Evolutionary conservation across 2,888 invertebrate species (phyloP).

Genomic region (Drosophila prolongata): DNA sequence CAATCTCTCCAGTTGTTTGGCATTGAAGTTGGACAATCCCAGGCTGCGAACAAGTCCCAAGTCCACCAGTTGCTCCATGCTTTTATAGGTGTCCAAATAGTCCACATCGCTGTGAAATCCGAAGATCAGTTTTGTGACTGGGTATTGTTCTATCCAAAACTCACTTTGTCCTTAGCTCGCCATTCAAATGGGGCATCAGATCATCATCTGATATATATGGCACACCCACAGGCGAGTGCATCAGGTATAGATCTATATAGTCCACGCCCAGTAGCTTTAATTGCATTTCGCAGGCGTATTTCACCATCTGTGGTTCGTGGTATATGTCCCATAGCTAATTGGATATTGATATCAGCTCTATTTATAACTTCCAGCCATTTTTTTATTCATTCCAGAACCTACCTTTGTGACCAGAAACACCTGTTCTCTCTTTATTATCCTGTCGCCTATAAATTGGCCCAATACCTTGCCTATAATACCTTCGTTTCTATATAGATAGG

Average conservation of each 20-base stretch:
- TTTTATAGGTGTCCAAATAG: conserved; percentile 91
- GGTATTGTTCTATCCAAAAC: conserved; percentile 17
- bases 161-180: conserved; percentile 66
- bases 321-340: conserved; percentile 75
- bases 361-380: neutral
- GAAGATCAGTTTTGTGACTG: conserved; percentile 6
- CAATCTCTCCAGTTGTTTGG: conserved; percentile 89
- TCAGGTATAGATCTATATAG: conserved; percentile 91
- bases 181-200: conserved; percentile 61
- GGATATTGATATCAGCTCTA: conserved; percentile 1
- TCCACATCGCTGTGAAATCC: conserved; percentile 86
- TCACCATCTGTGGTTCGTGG: conserved; percentile 67
- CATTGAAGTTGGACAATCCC: conserved; percentile 94
- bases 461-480: conserved; percentile 88
- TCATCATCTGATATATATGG: conserved; percentile 78
- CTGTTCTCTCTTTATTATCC: conserved; percentile 87
- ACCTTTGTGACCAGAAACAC: conserved; percentile 87
- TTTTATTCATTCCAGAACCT: conserved; percentile 8
- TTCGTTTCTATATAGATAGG: conserved; percentile 88
- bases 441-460: conserved; percentile 86
- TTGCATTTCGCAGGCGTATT: conserved; percentile 86
- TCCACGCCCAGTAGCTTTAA: conserved; percentile 87
- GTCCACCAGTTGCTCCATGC: conserved; percentile 89
- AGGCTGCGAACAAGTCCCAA: conserved; percentile 90
- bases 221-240: conserved; percentile 92